Percentiles rank a stretch among this genome's conserved stretches.
Evolutionary conservation across 1,140 invertebrate genomes (phyloP).

Genomic region (Lasioglossum baleicum): DNA sequence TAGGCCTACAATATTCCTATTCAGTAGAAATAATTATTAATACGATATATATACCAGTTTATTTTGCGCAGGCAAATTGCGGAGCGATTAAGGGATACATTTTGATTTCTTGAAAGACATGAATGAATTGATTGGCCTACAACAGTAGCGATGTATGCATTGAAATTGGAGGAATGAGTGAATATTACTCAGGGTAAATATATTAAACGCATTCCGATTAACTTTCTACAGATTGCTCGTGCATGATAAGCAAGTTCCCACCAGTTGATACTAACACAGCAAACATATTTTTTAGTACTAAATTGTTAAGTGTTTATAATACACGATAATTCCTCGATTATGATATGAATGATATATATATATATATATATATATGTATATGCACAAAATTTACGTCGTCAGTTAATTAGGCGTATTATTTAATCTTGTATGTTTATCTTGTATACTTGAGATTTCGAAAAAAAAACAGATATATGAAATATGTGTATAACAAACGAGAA

Average conservation of each 20-base stretch:
- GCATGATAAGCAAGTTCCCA: slow-evolving; percentile 23
- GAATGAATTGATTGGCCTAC: slow-evolving; percentile 49
- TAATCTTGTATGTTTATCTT: not conserved
- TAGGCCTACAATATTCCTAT: slow-evolving; percentile 11
- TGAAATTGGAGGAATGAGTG: slow-evolving; percentile 9
- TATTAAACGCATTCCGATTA: slow-evolving; percentile 42
- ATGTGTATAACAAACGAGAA: not conserved
- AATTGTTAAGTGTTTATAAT: slow-evolving; percentile 9
- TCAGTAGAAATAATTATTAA: slow-evolving; percentile 5
- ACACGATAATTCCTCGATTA: slow-evolving; percentile 14
- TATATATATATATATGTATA: not conserved
- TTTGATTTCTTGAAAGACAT: slow-evolving; percentile 17
- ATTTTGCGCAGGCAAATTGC: not conserved
- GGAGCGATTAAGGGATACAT: not conserved
- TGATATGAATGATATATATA: not conserved
- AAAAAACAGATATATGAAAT: not conserved
- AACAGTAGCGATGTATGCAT: slow-evolving; percentile 13
- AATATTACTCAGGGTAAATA: slow-evolving; percentile 47
- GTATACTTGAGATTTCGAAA: not conserved
- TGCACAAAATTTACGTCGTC: slow-evolving; percentile 22
- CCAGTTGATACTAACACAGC: slow-evolving; percentile 26
- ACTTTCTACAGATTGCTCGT: slow-evolving; percentile 33
- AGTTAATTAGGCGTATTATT: slow-evolving; percentile 1
- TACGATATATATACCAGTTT: not conserved
- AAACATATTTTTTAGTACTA: slow-evolving; percentile 36